Evolutionary conservation across 2,113 vertebrate genomes (phyloP), one percentile per base, ranked within the genome.

Genomic region (Gulo gulo): DNA sequence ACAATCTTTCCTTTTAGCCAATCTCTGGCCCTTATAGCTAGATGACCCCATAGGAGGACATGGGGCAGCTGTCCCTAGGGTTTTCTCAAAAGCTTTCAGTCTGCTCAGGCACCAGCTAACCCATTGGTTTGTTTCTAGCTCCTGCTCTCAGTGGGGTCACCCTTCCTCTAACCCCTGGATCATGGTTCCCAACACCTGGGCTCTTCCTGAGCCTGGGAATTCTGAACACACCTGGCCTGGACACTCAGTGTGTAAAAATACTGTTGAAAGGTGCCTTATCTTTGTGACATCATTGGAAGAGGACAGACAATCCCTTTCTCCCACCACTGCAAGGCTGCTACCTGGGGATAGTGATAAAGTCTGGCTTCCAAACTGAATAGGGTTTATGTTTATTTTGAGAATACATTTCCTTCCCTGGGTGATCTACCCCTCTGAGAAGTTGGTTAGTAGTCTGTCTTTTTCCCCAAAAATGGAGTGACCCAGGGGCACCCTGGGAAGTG

Each of bases 291-390:
- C 52, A 16, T 31, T 23, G 12, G 52, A 10, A 36, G 52, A n/a
- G 4, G 55, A 10, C 23, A 57, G 57, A 31, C 1, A 3, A 0
- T 0, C 0, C 11, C 4, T 36, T 29, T 47, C 63, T 13, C 34
- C 45, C 6, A 31, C 0, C 21, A 42, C 29, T 7, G 23, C 36
- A 50, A 47, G 57, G 4, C 50, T 84, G 6, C 36, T 39, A 0
- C n/a, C 63, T 36, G 71, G 34, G 84, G 23, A 31, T 0, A 36
- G 9, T 50, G 45, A 76, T 55, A 36, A 59, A 23, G 31, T 21
- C 69, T 24, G 7, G 26, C 15, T 67, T 80, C 63, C 29, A 52
- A 14, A 82, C 8, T 5, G n/a, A 47, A 26, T 3, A 18, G 7
- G 16, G 9, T 52, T 80, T 7, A 12, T 23, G 1, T 63, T 88